These are phyloP conservation scores for Telmatochromis bifrenatus DNA, from an alignment of 2,113 vertebrate genomes.

Conservation along the genomic window DNA sequence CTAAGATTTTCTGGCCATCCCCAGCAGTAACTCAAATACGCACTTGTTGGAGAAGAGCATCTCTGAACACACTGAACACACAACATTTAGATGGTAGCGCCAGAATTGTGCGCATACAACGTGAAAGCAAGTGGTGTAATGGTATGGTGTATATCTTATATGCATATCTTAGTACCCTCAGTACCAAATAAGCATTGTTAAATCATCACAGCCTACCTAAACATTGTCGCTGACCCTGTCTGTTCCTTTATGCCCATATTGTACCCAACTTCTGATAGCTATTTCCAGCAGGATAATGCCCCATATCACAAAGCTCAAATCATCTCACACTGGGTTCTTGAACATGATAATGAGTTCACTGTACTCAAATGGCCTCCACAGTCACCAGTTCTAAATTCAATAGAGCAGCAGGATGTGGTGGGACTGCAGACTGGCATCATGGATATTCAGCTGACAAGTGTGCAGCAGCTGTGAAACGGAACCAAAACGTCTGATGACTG, in stretches of 20 bases:
- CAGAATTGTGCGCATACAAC: neutral
- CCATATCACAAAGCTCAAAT: neutral
- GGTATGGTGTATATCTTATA: neutral
- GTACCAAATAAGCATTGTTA: neutral
- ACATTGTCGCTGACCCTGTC: neutral
- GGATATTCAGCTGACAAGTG: neutral
- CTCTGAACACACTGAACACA: neutral
- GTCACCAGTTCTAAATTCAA: neutral
- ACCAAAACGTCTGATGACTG: neutral
- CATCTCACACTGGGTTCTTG: neutral
- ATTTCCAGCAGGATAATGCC: neutral
- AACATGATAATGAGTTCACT: neutral
- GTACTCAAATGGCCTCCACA: neutral
- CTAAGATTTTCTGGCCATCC: fast-evolving
- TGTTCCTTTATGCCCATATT: neutral
- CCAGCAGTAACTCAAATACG: neutral
- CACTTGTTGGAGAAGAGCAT: neutral
- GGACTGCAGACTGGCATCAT: neutral
- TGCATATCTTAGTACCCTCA: neutral
- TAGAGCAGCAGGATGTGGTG: neutral
- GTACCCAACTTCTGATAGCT: neutral
- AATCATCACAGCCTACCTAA: neutral
- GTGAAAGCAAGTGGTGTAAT: neutral
- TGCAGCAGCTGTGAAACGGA: neutral
- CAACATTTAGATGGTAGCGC: neutral